Evolutionary conservation across 2,797 vertebrate genomes (phyloP).

Genomic region (Manis pentadactyla): DNA sequence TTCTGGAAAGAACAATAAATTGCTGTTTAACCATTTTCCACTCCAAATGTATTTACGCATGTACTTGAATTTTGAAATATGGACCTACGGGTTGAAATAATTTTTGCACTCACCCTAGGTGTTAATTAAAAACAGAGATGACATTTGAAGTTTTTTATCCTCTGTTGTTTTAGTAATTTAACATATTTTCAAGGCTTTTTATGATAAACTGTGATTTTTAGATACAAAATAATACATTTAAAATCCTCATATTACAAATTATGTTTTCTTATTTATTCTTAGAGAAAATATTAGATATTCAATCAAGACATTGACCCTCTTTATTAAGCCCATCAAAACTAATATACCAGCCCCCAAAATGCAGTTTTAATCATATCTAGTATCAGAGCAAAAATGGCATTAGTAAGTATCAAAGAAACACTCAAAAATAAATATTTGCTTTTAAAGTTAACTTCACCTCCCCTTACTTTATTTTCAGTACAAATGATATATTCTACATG

Average conservation of each 20-base stretch:
- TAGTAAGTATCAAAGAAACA: not conserved
- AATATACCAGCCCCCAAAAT: not conserved
- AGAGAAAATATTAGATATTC: not conserved
- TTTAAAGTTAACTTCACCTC: not conserved
- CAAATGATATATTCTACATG: not conserved
- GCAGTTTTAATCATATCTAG: not conserved
- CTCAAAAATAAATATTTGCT: not conserved
- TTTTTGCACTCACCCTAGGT: not conserved
- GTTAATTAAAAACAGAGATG: not conserved
- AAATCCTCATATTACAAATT: not conserved
- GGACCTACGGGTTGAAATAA: not conserved
- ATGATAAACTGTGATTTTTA: not conserved
- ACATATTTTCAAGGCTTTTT: not conserved
- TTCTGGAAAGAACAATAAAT: not conserved
- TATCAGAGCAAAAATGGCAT: not conserved
- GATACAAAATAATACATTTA: not conserved
- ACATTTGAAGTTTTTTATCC: not conserved
- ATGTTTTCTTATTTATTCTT: not conserved
- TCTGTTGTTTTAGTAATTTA: not conserved
- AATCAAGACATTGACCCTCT: not conserved
- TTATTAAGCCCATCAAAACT: not conserved
- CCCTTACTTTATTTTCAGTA: not conserved
- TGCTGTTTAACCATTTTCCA: not conserved
- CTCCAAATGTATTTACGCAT: not conserved
- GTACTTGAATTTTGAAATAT: not conserved